Evolutionary conservation across 2,113 vertebrate genomes (phyloP).

Genomic region (Mormoops blainvillei): DNA sequence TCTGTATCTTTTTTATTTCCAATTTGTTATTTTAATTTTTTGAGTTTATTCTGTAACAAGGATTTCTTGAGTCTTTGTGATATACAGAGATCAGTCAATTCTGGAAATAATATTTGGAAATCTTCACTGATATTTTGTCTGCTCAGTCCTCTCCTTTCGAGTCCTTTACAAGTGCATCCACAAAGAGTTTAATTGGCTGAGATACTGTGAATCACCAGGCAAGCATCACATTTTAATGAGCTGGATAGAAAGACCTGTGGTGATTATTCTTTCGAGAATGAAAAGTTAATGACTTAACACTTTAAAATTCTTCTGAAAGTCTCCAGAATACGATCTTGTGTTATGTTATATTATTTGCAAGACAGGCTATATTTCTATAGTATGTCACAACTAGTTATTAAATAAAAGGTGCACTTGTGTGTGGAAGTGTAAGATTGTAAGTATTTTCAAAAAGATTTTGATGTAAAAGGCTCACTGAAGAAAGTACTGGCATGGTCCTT

Average conservation of each 20-base stretch:
- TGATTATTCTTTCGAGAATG: not conserved
- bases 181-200: not conserved
- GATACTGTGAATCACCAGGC: not conserved
- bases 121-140: not conserved
- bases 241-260: not conserved
- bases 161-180: not conserved
- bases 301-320: not conserved
- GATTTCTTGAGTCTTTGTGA: not conserved
- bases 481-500: not conserved
- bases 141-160: not conserved
- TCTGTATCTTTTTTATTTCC: not conserved
- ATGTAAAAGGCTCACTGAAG: not conserved
- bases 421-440: not conserved
- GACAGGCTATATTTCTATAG: not conserved
- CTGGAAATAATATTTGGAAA: not conserved
- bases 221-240: not conserved
- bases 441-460: not conserved
- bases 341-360: not conserved
- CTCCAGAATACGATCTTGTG: not conserved
- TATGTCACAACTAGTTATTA: not conserved
- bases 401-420: not conserved
- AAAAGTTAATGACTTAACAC: not conserved
- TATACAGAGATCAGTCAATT: not conserved
- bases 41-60: not conserved
- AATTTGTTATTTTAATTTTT: not conserved